A percentile compares a stretch with the other conserved stretches of the same genome.
Evolutionary conservation across 1,140 invertebrate genomes (phyloP).

Genomic region (Phortica variegata): DNA sequence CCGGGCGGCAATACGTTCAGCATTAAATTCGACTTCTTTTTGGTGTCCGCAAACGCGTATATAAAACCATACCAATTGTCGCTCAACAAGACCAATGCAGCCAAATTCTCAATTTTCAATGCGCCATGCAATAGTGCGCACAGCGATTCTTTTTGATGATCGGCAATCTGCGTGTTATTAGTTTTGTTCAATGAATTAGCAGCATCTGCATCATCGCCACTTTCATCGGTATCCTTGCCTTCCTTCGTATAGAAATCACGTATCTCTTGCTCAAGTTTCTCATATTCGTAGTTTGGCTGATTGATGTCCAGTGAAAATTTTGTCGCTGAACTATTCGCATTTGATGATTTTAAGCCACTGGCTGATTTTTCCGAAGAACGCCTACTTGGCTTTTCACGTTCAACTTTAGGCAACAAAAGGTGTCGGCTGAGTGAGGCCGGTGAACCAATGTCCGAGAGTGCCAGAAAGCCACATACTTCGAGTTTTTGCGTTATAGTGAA

Average conservation of each 20-base stretch:
- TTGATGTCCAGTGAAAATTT: constrained; percentile 33
- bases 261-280: constrained; percentile 58
- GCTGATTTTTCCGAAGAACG: constrained; percentile 34
- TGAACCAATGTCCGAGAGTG: constrained; percentile 83
- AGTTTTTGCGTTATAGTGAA: constrained; percentile 62
- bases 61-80: constrained; percentile 93
- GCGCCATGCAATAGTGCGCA: constrained; percentile 93
- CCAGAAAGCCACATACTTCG: constrained; percentile 80
- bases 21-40: constrained; percentile 95
- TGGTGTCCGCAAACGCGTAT: constrained; percentile 90
- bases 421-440: constrained; percentile 91
- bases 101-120: constrained; percentile 85
- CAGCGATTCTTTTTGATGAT: constrained; percentile 74
- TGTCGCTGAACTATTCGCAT: too few relatives aligned
- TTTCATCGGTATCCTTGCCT: constrained; percentile 57
- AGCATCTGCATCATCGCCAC: constrained; percentile 60
- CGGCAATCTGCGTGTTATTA: constrained; percentile 13
- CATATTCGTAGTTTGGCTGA: constrained; percentile 60
- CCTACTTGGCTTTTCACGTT: constrained; percentile 39
- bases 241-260: constrained; percentile 63
- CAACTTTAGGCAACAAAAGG: constrained; percentile 75
- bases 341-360: neutral
- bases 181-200: constrained; percentile 49
- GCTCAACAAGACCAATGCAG: constrained; percentile 75
- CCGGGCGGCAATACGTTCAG: constrained; percentile 83